Base-by-base conservation (phyloP, 2,113 vertebrate genomes). In the Halcyon senegalensis region DNA sequence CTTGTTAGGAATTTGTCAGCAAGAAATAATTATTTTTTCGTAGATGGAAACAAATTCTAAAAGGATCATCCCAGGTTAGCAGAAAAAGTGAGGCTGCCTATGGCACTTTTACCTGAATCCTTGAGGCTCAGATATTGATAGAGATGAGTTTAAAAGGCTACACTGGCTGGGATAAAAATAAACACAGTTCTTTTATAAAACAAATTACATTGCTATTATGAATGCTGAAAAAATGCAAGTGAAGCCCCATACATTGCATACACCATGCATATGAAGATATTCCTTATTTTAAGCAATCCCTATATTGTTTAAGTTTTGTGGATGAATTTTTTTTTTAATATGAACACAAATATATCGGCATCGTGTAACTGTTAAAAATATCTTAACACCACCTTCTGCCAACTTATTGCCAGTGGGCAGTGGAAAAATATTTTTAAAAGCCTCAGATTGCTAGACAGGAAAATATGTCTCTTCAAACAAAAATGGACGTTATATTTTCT, bases 11-110 rank as follows among this genome's bases (percentile, higher is more conserved):
- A 90, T 84, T 89, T 81, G 51, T 60, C 72, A 94, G 56, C 18
- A 90, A 92, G 64, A 93, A 95, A 86, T 72, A 75, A 64, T 80
- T 75, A 16, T 41, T 96, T 93, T 86, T 46, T 78, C 64, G 44
- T 90, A 44, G 39, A 92, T 11, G 9, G 27, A 30, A 92, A 80
- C 3, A 2, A 84, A 72, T 81, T 77, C 60, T 80, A 53, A 70
- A 60, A 80, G 3, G 13, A 44, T 30, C 12, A 35, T 2, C 24
- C 31, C 63, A 51, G 9, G 16, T 80, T 75, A 72, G 10, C 39
- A 86, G 43, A 53, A 82, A 59, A 80, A 73, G 20, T 56, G 44
- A 9, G 14, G 8, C 18, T 88, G 30, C 17, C 24, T 80, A 13
- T 79, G 15, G 15, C 15, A 70, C 17, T 83, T 82, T 62, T 74